These are phyloP conservation scores for Trachurus trachurus DNA, from an alignment of 2,797 vertebrate genomes.

Conservation along the genomic window DNA sequence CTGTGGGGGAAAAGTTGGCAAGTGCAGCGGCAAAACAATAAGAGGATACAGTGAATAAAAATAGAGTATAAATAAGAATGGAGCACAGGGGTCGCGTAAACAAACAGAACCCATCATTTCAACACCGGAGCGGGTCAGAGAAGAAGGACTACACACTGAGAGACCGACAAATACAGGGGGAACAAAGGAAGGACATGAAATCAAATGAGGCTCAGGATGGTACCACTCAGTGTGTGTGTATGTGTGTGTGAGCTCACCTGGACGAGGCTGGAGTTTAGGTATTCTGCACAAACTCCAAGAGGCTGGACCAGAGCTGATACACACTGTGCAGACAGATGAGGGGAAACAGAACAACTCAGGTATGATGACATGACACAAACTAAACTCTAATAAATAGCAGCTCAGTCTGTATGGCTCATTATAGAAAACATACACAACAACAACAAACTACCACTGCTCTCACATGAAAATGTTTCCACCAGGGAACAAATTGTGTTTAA, in stretches of 20 bases:
- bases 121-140: background rate
- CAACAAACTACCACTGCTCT: background rate
- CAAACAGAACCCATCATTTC: constrained; percentile 1
- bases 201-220: background rate
- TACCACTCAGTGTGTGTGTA: background rate
- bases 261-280: constrained; percentile 96
- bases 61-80: constrained; percentile 19
- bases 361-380: constrained; percentile 6
- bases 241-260: constrained; percentile 87
- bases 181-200: constrained; percentile 16
- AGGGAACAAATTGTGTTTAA: constrained; percentile 23
- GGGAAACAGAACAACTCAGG: constrained; percentile 21
- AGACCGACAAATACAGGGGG: background rate
- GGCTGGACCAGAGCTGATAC: constrained; percentile 97
- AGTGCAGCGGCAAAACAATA: constrained; percentile 30
- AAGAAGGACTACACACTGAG: background rate
- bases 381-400: background rate
- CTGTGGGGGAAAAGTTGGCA: background rate
- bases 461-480: background rate
- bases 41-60: constrained; percentile 29
- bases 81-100: background rate
- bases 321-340: constrained; percentile 81
- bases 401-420: background rate
- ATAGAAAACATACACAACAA: background rate
- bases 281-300: constrained; percentile 97